phyloP scores from a whole-genome alignment of 2,888 invertebrate species.

The Synergus gifuensis region DNA sequence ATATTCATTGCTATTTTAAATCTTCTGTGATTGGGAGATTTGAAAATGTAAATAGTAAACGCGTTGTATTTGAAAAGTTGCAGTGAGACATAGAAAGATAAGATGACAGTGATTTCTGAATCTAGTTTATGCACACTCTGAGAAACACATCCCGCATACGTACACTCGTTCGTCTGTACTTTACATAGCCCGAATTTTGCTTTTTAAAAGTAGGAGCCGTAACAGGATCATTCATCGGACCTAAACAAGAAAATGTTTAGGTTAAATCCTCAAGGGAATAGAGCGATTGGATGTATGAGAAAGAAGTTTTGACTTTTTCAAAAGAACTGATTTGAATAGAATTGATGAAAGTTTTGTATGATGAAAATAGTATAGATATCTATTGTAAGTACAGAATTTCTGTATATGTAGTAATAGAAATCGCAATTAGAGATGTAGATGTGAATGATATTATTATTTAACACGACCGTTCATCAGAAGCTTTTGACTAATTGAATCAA shows the following conservation, averaged over 20 bases:
- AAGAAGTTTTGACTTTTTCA: neutral
- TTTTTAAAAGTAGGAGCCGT: constrained; percentile 39
- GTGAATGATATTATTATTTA: neutral
- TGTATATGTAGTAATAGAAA: neutral
- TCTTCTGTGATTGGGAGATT: neutral
- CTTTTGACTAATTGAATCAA: constrained; percentile 53
- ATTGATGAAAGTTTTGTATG: neutral
- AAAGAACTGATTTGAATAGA: neutral
- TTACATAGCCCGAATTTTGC: constrained; percentile 32
- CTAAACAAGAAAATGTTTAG: constrained; percentile 40
- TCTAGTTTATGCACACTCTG: constrained; percentile 38
- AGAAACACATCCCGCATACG: constrained; percentile 38
- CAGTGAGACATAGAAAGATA: constrained; percentile 19
- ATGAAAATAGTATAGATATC: neutral
- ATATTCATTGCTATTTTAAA: neutral
- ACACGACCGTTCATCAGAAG: constrained; percentile 48
- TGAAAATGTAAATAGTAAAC: neutral
- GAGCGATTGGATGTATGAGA: neutral
- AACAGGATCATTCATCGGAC: constrained; percentile 40
- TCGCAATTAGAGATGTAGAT: neutral
- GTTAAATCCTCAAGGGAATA: constrained; percentile 20
- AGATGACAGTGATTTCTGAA: constrained; percentile 27
- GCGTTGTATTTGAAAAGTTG: constrained; percentile 16
- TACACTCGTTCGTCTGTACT: constrained; percentile 28
- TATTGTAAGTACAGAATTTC: neutral